Base-by-base conservation (phyloP, 1,140 invertebrate species). In the Pantala flavescens region DNA sequence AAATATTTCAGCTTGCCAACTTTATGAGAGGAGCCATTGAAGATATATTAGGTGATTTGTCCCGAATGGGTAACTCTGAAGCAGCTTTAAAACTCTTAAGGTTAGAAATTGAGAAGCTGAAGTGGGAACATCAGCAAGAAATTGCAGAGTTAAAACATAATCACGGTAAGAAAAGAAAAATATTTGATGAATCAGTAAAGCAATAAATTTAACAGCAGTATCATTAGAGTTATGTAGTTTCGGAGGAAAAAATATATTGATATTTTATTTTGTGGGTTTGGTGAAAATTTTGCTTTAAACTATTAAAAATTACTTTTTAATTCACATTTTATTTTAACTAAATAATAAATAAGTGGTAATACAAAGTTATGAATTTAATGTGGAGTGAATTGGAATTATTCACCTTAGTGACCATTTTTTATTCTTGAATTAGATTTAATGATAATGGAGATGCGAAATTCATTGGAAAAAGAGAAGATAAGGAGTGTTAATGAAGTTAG, bases 381-480 rank as follows among this genome's bases (percentile, higher is more conserved):
- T n/a, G n/a, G n/a, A n/a, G n/a, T n/a, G n/a, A n/a, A n/a, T n/a
- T n/a, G n/a, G n/a, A n/a, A n/a, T n/a, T n/a, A n/a, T n/a, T n/a
- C n/a, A n/a, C n/a, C n/a, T n/a, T n/a, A n/a, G n/a, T n/a, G n/a
- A n/a, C n/a, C n/a, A n/a, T 12, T 43, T 23, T 49, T 73, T n/a
- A 7, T 14, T 24, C 16, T 12, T 75, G 73, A 19, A 36, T 36
- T 49, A 84, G 79, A 87, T 82, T 75, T 82, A 42, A 79, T 81
- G 14, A 74, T 90, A 70, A 82, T 85, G 74, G 91, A 93, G 78
- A 85, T 91, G 82, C 85, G 88, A 75, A 84, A 85, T 55, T 87
- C 84, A 76, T 81, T 91, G 77, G 87, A 90, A 75, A 85, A 86
- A 23, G 91, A 93, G 77, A 88, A 88, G 75, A 83, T 88, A 43